Conservation (phyloP, 2,888 invertebrate genomes). For the Stenodera caucasica region DNA sequence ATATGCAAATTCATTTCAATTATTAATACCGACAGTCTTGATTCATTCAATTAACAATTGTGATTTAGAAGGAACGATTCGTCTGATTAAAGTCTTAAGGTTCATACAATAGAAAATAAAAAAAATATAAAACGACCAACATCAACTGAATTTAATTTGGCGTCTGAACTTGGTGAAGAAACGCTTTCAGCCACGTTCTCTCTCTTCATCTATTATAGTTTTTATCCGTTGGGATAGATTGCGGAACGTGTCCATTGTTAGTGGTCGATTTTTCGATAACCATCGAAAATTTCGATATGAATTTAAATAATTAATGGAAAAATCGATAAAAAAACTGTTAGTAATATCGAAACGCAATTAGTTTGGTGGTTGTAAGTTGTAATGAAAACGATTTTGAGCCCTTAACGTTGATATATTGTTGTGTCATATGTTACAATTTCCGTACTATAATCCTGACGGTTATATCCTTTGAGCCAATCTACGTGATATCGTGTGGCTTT, state of each 20-base stretch:
- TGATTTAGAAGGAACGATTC: too few relatives aligned
- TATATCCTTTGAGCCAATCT: conserved; percentile 40
- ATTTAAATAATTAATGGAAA: too few relatives aligned
- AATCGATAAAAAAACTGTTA: too few relatives aligned
- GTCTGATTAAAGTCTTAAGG: too few relatives aligned
- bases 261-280: conserved; percentile 43
- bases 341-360: too few relatives aligned
- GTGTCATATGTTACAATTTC: conserved; percentile 33
- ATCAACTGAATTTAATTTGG: conserved; percentile 42
- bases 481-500: conserved; percentile 31
- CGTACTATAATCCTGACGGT: conserved; percentile 36
- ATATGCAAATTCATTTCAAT: not conserved
- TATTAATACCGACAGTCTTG: not conserved
- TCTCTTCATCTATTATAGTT: conserved; percentile 42
- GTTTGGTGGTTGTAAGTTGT: too few relatives aligned
- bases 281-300: conserved; percentile 13
- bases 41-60: not conserved
- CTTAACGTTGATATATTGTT: conserved; percentile 21
- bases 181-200: conserved; percentile 39
- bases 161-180: conserved; percentile 35
- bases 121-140: too few relatives aligned
- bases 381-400: too few relatives aligned
- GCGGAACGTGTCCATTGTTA: conserved; percentile 41
- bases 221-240: conserved; percentile 34
- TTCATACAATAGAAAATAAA: conserved; percentile 35